These are phyloP conservation scores for Eretmochelys imbricata DNA, from an alignment of 2,113 vertebrate species.

Conservation along the genomic window DNA sequence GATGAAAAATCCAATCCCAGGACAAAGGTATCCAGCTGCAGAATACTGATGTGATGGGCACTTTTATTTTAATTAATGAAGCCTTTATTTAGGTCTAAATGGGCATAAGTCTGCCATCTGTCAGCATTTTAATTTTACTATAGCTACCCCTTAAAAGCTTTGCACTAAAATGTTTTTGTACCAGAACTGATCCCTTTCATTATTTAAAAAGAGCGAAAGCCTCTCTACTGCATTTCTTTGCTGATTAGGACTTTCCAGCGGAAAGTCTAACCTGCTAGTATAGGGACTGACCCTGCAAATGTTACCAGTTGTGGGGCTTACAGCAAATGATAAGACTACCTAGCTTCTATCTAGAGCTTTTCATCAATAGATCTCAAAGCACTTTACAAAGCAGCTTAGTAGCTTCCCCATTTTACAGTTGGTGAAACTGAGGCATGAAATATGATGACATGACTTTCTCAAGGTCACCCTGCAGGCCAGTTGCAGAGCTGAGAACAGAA, in stretches of 20 bases:
- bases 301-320: background rate
- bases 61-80: background rate
- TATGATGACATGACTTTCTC: background rate
- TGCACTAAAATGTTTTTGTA: background rate
- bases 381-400: background rate
- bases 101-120: background rate
- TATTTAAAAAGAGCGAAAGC: background rate
- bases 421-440: background rate
- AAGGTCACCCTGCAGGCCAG: background rate
- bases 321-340: background rate
- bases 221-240: background rate
- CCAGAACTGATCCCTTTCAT: background rate
- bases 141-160: background rate
- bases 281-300: background rate
- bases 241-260: background rate
- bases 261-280: background rate
- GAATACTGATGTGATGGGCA: accelerated
- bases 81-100: background rate
- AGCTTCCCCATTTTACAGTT: background rate
- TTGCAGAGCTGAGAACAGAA: background rate
- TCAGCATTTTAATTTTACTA: background rate
- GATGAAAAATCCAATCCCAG: accelerated
- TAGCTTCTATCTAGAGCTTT: background rate
- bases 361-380: accelerated
- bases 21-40: background rate